Percentiles rank a stretch among this genome's conserved stretches.
These are phyloP conservation scores for Eristalis pertinax DNA, from an alignment of 2,888 invertebrate species.

Conservation along the genomic window DNA sequence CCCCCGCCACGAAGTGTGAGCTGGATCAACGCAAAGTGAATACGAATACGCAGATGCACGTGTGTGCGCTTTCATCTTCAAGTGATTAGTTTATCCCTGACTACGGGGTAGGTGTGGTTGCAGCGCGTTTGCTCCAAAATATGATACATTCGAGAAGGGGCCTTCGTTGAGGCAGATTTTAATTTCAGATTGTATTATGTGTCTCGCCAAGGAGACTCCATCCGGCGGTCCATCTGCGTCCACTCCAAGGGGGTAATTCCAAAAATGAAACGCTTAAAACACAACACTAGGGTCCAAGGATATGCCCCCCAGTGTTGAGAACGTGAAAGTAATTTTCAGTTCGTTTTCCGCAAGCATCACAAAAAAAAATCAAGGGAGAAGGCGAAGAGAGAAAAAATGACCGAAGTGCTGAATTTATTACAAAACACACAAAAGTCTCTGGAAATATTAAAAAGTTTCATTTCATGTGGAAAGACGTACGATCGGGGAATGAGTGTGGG, in stretches of 20 bases:
- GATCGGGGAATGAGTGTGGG: neutral
- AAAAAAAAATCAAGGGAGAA: neutral
- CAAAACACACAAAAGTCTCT: conserved; percentile 14
- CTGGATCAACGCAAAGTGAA: conserved; percentile 21
- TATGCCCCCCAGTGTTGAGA: neutral
- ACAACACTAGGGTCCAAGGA: conserved; percentile 20
- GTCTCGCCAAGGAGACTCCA: conserved; percentile 53
- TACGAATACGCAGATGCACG: conserved; percentile 18
- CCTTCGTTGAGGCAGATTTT: conserved; percentile 55
- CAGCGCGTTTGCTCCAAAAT: neutral
- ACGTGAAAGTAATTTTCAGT: conserved; percentile 58
- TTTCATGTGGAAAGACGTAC: conserved; percentile 39
- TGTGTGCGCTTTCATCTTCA: neutral
- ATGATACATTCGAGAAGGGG: conserved; percentile 20
- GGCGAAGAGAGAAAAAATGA: too few species aligned
- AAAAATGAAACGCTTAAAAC: conserved; percentile 7
- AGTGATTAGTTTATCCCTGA: conserved; percentile 45
- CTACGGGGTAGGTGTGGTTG: neutral
- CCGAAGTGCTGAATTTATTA: conserved; percentile 46
- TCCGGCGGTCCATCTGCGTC: conserved; percentile 1
- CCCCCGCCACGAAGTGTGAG: neutral
- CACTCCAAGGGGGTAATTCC: conserved; percentile 35
- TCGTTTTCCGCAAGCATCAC: neutral
- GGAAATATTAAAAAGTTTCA: conserved; percentile 57
- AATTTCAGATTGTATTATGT: conserved; percentile 59